Evolutionary conservation across 2,113 vertebrate species (phyloP).

Genomic region (Gobio gobio): DNA sequence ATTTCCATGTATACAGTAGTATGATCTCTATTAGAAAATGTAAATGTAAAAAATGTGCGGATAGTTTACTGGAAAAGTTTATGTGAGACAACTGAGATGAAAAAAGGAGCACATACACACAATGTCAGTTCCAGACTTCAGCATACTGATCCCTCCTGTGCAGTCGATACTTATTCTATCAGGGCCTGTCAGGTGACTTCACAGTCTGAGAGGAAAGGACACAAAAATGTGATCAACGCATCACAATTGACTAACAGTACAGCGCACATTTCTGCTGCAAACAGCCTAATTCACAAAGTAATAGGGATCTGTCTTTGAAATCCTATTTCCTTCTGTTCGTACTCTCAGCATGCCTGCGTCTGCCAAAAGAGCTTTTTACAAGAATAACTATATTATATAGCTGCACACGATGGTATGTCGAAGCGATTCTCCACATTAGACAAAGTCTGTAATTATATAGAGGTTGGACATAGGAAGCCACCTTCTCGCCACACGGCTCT

Average conservation of each 20-base stretch:
- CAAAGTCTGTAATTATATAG: slow-evolving; percentile 57
- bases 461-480: slow-evolving; percentile 38
- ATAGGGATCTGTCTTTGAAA: slow-evolving; percentile 57
- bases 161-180: slow-evolving; percentile 63
- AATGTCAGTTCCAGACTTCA: slow-evolving; percentile 48
- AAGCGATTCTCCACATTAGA: slow-evolving; percentile 50
- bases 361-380: slow-evolving; percentile 55
- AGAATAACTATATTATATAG: slow-evolving; percentile 61
- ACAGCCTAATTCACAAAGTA: slow-evolving; percentile 55
- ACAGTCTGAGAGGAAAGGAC: slow-evolving; percentile 49
- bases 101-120: background rate
- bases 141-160: slow-evolving; percentile 47
- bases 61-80: background rate
- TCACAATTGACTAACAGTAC: slow-evolving; percentile 54
- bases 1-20: too few species aligned
- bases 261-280: slow-evolving; percentile 57
- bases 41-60: background rate
- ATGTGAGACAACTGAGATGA: background rate
- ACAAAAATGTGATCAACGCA: slow-evolving; percentile 59
- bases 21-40: background rate
- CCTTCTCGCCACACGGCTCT: slow-evolving; percentile 12
- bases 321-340: slow-evolving; percentile 56
- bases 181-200: slow-evolving; percentile 51
- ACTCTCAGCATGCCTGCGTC: slow-evolving; percentile 50
- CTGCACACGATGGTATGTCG: slow-evolving; percentile 54